Percentiles rank a stretch among this genome's conserved stretches.
phyloP scores from a whole-genome alignment of 2,113 vertebrate genomes.

The Periophthalmodon schlosseri region DNA sequence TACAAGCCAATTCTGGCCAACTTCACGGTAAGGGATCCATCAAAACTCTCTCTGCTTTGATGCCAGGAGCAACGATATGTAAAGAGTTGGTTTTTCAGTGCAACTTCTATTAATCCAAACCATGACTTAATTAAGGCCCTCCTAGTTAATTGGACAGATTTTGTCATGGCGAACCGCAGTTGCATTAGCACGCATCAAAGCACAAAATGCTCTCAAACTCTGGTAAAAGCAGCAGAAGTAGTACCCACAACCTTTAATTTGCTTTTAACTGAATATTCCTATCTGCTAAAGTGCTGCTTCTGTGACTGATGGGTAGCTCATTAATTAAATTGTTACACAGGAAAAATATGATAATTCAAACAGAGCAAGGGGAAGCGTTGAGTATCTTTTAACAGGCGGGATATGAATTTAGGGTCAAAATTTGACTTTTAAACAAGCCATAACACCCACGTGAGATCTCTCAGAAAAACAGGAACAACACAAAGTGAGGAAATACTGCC shows the following conservation, averaged over 20 bases:
- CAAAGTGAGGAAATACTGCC: constrained; percentile 35
- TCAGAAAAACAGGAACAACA: constrained; percentile 35
- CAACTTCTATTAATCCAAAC: constrained; percentile 43
- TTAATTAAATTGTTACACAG: constrained; percentile 55
- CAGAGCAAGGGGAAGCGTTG: constrained; percentile 19
- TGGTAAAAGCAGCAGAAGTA: constrained; percentile 26
- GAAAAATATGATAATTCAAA: constrained; percentile 44
- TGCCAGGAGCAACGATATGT: constrained; percentile 12
- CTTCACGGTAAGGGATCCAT: background rate
- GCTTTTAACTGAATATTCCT: constrained; percentile 41
- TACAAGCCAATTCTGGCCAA: background rate
- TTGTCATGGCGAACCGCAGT: constrained; percentile 40
- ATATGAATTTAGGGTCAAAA: constrained; percentile 35
- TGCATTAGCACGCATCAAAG: constrained; percentile 52
- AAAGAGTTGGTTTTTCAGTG: constrained; percentile 25
- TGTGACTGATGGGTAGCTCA: constrained; percentile 49
- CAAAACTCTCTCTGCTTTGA: constrained; percentile 26
- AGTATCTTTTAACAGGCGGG: constrained; percentile 18
- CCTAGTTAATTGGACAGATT: constrained; percentile 48
- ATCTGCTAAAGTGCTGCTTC: constrained; percentile 20
- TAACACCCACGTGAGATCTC: constrained; percentile 35
- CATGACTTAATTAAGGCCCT: constrained; percentile 46
- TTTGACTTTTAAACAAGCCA: constrained; percentile 53
- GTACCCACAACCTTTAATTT: constrained; percentile 38
- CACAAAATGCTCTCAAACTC: constrained; percentile 16